A percentile compares a stretch with the other conserved stretches of the same genome.
Evolutionary conservation across 2,113 vertebrate genomes (phyloP).

Genomic region (Dromaius novaehollandiae): DNA sequence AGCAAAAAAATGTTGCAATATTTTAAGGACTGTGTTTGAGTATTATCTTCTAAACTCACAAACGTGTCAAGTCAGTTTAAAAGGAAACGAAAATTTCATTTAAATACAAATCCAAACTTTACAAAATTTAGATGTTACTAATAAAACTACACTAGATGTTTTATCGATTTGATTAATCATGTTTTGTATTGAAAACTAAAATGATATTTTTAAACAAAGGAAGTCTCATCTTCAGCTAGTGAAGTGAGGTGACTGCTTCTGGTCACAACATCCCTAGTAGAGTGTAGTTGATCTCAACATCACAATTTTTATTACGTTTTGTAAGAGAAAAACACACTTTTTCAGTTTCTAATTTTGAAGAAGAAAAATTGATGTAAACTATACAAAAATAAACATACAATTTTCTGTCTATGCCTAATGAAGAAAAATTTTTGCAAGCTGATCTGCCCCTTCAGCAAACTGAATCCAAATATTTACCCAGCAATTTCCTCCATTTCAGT

Average conservation of each 20-base stretch:
- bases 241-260: background rate
- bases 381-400: background rate
- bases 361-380: background rate
- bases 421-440: constrained; percentile 3
- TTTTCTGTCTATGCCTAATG: background rate
- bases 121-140: background rate
- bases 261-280: background rate
- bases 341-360: background rate
- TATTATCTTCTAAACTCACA: background rate
- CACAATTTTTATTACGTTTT: background rate
- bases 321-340: background rate
- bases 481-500: background rate
- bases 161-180: background rate
- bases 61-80: background rate
- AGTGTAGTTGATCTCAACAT: background rate
- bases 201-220: background rate
- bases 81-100: background rate
- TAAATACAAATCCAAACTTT: background rate
- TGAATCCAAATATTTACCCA: background rate
- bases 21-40: background rate
- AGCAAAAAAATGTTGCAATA: background rate
- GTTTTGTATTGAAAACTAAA: background rate
- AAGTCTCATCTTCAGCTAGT: background rate
- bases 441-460: constrained; percentile 4
- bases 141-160: background rate